These are phyloP conservation scores for Seira musarum DNA, from an alignment of 2,888 invertebrate species.

Conservation along the genomic window DNA sequence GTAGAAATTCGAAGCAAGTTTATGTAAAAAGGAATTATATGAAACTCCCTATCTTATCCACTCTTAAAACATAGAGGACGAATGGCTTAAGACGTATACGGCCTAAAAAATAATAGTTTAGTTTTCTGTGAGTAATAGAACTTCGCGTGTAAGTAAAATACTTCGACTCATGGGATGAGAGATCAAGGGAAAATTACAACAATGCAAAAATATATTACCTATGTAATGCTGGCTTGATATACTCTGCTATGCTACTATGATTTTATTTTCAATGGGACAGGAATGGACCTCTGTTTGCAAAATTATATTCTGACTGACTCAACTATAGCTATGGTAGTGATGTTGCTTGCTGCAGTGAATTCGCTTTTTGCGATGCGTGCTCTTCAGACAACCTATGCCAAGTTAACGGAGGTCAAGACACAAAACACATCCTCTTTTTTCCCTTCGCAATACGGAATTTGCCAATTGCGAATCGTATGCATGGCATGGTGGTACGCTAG, in stretches of 20 bases:
- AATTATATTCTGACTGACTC: not conserved
- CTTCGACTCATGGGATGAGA: not conserved
- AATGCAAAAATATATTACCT: not conserved
- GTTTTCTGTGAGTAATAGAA: no score
- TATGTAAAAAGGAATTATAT: not conserved
- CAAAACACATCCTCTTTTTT: slow-evolving; percentile 7
- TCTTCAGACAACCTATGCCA: slow-evolving; percentile 28
- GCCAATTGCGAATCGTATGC: no score
- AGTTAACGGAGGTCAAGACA: slow-evolving; percentile 58
- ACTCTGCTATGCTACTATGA: not conserved
- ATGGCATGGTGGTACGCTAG: no score
- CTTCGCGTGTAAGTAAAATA: not conserved
- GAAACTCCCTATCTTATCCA: slow-evolving; percentile 8
- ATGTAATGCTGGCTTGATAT: not conserved
- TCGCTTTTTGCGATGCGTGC: no score
- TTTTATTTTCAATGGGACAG: not conserved
- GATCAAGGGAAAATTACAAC: no score
- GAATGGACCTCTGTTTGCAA: not conserved
- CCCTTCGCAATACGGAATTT: no score
- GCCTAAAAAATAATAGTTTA: no score
- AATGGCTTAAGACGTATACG: no score
- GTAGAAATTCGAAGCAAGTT: not conserved
- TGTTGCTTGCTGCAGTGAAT: not conserved
- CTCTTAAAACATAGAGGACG: no score
- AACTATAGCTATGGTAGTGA: not conserved